Evolutionary conservation across 2,797 vertebrate species (phyloP).

Genomic region (Anguilla obscura): DNA sequence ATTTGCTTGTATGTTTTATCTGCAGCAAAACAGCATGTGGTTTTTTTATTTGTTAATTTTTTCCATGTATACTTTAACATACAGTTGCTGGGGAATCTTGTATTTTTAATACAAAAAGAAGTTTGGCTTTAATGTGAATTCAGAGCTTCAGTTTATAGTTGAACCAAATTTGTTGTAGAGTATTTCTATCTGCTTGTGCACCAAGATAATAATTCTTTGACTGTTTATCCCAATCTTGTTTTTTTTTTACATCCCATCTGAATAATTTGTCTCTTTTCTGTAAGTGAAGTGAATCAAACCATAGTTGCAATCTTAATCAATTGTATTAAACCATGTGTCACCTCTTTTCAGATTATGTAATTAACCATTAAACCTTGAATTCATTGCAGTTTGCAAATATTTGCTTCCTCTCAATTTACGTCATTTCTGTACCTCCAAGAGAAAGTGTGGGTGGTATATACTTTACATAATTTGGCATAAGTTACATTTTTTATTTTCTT

Average conservation of each 20-base stretch:
- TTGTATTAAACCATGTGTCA: background rate
- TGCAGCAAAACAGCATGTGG: background rate
- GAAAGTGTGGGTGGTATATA: background rate
- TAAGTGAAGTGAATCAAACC: background rate
- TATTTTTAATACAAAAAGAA: background rate
- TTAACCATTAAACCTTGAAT: background rate
- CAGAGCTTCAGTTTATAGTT: slow-evolving; percentile 26
- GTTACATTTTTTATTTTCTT: background rate
- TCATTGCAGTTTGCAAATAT: background rate
- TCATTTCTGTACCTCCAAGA: background rate
- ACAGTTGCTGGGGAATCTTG: background rate
- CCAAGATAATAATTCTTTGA: slow-evolving; percentile 45
- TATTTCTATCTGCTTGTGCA: slow-evolving; percentile 32
- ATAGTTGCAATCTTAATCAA: background rate
- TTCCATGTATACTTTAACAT: background rate
- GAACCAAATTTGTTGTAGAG: slow-evolving; percentile 34
- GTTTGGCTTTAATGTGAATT: slow-evolving; percentile 19
- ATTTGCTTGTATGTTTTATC: slow-evolving; percentile 10
- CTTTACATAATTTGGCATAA: background rate
- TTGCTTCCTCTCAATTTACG: background rate
- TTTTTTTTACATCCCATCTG: slow-evolving; percentile 9
- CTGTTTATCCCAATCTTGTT: slow-evolving; percentile 44
- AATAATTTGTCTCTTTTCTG: slow-evolving; percentile 2
- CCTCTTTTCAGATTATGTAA: background rate
- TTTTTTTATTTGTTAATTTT: background rate